phyloP scores from a whole-genome alignment of 2,888 invertebrate genomes.

The Scaptomyza polygonia region DNA sequence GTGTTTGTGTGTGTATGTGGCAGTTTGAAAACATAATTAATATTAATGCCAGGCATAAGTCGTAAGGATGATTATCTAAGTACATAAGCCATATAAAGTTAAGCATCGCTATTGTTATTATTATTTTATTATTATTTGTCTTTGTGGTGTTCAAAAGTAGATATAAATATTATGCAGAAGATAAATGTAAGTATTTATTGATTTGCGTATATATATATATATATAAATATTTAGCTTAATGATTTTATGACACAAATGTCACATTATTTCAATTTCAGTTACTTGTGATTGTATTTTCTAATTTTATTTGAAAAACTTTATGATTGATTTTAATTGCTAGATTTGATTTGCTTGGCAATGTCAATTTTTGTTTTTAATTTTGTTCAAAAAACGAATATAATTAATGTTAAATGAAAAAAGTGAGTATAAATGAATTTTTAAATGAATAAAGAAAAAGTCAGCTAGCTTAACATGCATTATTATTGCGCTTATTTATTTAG shows the following conservation, averaged over 20 bases:
- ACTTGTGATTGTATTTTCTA: constrained; percentile 21
- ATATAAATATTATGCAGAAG: constrained; percentile 21
- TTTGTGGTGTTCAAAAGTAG: constrained; percentile 28
- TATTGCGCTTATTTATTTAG: constrained; percentile 30
- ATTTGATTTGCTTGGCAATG: constrained; percentile 36
- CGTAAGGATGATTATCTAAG: constrained; percentile 68
- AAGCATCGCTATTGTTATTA: constrained; percentile 57
- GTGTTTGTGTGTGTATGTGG: constrained; percentile 38
- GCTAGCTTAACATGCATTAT: constrained; percentile 71
- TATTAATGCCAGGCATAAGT: constrained; percentile 69
- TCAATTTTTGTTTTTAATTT: constrained; percentile 32
- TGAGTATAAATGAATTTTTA: constrained; percentile 38
- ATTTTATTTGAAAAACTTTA: constrained; percentile 28
- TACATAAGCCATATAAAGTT: constrained; percentile 63
- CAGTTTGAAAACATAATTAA: constrained; percentile 50
- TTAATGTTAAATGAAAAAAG: constrained; percentile 26
- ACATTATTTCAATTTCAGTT: constrained; percentile 46
- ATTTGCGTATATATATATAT: constrained; percentile 29
- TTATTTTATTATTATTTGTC: constrained; percentile 3
- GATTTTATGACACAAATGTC: constrained; percentile 42
- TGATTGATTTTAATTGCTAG: constrained; percentile 30
- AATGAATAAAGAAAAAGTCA: constrained; percentile 16
- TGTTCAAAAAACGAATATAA: constrained; percentile 56
- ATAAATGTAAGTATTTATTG: constrained; percentile 32
- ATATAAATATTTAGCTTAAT: constrained; percentile 20